Conservation (phyloP, 1,140 invertebrate genomes). For the Ips typographus region DNA sequence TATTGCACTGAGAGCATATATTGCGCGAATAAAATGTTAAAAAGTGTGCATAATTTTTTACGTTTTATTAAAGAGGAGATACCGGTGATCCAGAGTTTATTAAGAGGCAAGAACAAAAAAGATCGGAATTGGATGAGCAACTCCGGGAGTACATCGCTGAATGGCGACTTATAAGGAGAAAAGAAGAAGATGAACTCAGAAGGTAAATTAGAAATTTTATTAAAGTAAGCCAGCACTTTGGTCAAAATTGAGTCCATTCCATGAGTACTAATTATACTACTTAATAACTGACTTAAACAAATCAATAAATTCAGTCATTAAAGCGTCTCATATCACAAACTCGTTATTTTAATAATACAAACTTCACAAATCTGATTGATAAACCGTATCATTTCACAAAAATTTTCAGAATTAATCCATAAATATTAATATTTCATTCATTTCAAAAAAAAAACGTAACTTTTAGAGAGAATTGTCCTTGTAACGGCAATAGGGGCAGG, state of each 20-base stretch:
- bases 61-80: slow-evolving; percentile 28
- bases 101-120: slow-evolving; percentile 90
- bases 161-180: slow-evolving; percentile 91
- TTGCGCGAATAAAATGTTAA: slow-evolving; percentile 2
- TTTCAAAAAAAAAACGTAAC: neutral
- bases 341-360: too few species aligned
- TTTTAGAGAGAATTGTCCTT: neutral
- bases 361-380: too few species aligned
- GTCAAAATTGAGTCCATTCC: too few species aligned
- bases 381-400: too few species aligned
- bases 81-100: slow-evolving; percentile 71
- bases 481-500: neutral
- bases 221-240: neutral
- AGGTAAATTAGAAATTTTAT: slow-evolving; percentile 17
- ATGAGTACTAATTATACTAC: too few species aligned
- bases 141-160: slow-evolving; percentile 94
- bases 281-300: too few species aligned
- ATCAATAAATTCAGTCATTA: too few species aligned
- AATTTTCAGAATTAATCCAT: too few species aligned
- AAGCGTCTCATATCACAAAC: too few species aligned
- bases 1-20: neutral
- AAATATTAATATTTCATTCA: too few species aligned
- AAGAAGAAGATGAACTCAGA: slow-evolving; percentile 93
- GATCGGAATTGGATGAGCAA: slow-evolving; percentile 92
- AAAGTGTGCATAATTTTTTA: neutral